Evolutionary conservation across 1,140 invertebrate species (phyloP).

Genomic region (Armadillidium nasatum): DNA sequence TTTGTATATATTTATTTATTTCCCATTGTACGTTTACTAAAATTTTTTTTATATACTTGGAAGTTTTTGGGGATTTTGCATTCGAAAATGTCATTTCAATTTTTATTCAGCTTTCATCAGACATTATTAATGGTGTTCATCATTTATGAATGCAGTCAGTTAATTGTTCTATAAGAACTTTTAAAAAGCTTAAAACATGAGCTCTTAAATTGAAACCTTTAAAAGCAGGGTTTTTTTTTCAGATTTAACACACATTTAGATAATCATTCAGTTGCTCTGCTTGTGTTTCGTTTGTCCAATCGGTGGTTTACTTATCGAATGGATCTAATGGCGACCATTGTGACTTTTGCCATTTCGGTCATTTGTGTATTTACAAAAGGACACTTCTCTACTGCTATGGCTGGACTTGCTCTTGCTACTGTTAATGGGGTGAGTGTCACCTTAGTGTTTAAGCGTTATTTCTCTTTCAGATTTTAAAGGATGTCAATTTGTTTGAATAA

Average conservation of each 20-base stretch:
- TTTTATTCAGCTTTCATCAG: too few relatives aligned
- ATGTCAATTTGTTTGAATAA: too few relatives aligned
- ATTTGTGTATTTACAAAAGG: constrained; percentile 53
- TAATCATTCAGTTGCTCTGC: constrained; percentile 44
- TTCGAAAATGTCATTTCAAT: too few relatives aligned
- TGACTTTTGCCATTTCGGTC: constrained; percentile 51
- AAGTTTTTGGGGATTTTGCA: too few relatives aligned
- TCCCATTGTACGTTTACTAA: too few relatives aligned
- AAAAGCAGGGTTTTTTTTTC: background rate
- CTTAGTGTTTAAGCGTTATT: background rate
- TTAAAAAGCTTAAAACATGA: too few relatives aligned
- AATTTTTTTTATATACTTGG: too few relatives aligned
- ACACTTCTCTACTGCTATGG: constrained; percentile 51
- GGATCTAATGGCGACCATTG: constrained; percentile 50
- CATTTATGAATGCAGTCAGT: too few relatives aligned
- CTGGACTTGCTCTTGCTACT: constrained; percentile 55
- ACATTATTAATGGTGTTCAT: too few relatives aligned
- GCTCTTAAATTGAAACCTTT: too few relatives aligned
- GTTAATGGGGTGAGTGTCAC: constrained; percentile 51
- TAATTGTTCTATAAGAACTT: too few relatives aligned
- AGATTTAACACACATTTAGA: constrained; percentile 46
- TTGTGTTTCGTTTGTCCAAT: constrained; percentile 47
- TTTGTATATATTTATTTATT: background rate
- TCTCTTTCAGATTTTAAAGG: too few relatives aligned
- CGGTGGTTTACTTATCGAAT: constrained; percentile 53